Base-by-base conservation (phyloP, 2,797 vertebrate genomes). In the Serranus cabrilla region DNA sequence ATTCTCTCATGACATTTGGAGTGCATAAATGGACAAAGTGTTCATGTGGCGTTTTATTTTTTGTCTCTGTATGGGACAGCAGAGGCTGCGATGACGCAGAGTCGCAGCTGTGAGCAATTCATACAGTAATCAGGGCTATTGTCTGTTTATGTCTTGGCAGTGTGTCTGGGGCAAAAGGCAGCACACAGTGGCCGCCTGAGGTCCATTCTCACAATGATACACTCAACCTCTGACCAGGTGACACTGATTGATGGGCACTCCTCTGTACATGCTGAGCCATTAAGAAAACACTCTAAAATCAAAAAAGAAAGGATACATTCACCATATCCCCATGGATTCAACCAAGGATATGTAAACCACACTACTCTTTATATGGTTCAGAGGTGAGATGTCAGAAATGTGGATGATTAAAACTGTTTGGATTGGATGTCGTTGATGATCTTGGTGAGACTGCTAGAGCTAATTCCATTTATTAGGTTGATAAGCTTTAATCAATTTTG, bases 1-100 rank as follows among this genome's bases (percentile, higher is more conserved):
- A 81, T 81, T 81, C 84, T 82, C 78, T 85, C 67, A 43, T 87
- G 84, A 90, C 85, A 85, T 89, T 87, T 84, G 71, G 76, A 88
- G 74, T 82, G 73, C 70, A 80, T 86, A 86, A 92, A 89, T 71
- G 80, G 83, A 87, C 81, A 86, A 78, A 81, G 85, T 82, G 84
- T 83, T 84, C 84, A 88, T 76, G 76, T 72, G 11, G 76, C 21
- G 47, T 64, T 77, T 81, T 58, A 57, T 83, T 80, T 83, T 68
- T 60, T 73, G 59, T 80, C 50, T 79, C 61, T 71, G 70, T 83
- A 62, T 43, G 62, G 82, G 73, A 78, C 64, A 58, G 72, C 51
- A 16, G 68, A 65, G 40, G 69, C 52, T 40, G 21, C 21, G 56
- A 79, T 62, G 68, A 27, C 6, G 61, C 55, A 39, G 59, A 74